Evolutionary conservation across 2,888 invertebrate genomes (phyloP).

Genomic region (Miltochrista miniata): DNA sequence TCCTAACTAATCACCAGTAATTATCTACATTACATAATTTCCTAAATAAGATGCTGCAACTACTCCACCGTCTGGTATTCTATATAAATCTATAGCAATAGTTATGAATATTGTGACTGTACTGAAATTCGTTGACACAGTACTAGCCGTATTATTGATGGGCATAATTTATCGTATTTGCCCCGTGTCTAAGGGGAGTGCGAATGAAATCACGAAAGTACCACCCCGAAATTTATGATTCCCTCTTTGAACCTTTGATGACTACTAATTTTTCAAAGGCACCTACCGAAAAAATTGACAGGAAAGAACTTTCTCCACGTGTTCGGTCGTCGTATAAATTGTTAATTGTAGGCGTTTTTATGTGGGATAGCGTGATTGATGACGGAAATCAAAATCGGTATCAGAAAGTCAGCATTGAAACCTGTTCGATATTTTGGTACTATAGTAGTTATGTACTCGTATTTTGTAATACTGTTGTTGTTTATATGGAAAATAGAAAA

Average conservation of each 20-base stretch:
- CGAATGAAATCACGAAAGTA: slow-evolving; percentile 70
- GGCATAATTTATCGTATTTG: slow-evolving; percentile 74
- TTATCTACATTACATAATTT: too few species aligned
- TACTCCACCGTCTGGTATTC: too few species aligned
- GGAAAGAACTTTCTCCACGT: slow-evolving; percentile 45
- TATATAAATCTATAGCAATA: slow-evolving; percentile 43
- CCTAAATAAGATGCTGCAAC: too few species aligned
- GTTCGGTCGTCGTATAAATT: slow-evolving; percentile 47
- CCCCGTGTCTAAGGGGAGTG: slow-evolving; percentile 68
- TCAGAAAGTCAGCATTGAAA: slow-evolving; percentile 18
- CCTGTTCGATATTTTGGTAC: neutral
- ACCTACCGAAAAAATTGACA: slow-evolving; percentile 52
- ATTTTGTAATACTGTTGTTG: too few species aligned
- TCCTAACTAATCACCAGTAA: too few species aligned
- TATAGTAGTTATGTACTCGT: too few species aligned
- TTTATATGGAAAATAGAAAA: too few species aligned
- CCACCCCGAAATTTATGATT: slow-evolving; percentile 73
- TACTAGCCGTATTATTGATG: slow-evolving; percentile 74
- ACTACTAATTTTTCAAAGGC: slow-evolving; percentile 72
- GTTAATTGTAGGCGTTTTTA: slow-evolving; percentile 44
- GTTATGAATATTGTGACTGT: slow-evolving; percentile 54
- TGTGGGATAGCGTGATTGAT: slow-evolving; percentile 38
- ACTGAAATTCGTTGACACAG: slow-evolving; percentile 72
- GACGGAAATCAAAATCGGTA: slow-evolving; percentile 29
- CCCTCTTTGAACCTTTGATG: slow-evolving; percentile 64